Evolutionary conservation across 2,113 vertebrate species (phyloP).

Genomic region (Peromyscus polionotus): DNA sequence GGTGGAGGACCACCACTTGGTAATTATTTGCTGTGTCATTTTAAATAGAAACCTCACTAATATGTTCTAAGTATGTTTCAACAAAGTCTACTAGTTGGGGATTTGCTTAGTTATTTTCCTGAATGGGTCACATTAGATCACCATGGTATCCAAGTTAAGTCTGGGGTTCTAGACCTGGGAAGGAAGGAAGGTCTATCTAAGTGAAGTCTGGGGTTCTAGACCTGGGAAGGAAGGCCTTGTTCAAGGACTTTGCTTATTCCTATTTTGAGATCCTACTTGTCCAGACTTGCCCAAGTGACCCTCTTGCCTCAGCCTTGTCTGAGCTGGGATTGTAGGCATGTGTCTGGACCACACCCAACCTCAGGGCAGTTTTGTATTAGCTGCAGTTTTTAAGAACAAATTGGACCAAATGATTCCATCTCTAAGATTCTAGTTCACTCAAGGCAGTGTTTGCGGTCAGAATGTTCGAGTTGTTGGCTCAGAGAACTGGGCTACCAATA

Average conservation of each 20-base stretch:
- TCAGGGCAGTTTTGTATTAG: not conserved
- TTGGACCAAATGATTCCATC: not conserved
- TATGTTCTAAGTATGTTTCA: not conserved
- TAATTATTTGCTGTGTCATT: slow-evolving; percentile 16
- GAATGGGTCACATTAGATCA: not conserved
- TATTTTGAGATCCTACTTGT: not conserved
- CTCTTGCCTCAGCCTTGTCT: not conserved
- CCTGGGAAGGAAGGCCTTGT: not conserved
- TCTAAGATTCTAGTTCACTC: not conserved
- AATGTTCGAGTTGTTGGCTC: not conserved
- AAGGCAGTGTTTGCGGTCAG: not conserved
- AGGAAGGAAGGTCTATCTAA: not conserved
- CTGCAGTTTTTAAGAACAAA: slow-evolving; percentile 1
- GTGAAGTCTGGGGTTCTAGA: too few relatives aligned
- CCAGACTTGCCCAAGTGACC: not conserved
- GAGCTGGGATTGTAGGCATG: not conserved
- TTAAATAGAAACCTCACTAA: slow-evolving; percentile 10
- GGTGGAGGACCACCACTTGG: not conserved
- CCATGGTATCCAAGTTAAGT: not conserved
- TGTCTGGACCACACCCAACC: not conserved
- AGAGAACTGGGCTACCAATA: not conserved
- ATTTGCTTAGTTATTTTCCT: not conserved
- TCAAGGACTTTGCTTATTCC: not conserved
- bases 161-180: not conserved
- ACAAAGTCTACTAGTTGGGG: not conserved